A percentile compares a stretch with the other conserved stretches of the same genome.
Conservation (phyloP, 2,888 invertebrate genomes). For the Abscondita cerata region DNA sequence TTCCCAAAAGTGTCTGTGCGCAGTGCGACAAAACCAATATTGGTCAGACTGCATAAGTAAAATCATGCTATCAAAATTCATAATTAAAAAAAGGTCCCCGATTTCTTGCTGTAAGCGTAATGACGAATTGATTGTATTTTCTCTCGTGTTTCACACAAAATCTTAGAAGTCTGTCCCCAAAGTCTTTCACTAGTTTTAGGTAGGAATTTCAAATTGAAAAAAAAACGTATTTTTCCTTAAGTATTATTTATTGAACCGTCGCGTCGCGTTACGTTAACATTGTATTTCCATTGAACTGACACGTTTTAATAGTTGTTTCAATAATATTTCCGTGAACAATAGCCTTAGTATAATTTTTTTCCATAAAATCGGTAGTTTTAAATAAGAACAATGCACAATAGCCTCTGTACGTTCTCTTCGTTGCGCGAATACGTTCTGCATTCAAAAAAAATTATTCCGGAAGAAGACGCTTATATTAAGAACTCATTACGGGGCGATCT, state of each 20-base stretch:
- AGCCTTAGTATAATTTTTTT: conserved; percentile 32
- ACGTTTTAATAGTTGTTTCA: conserved; percentile 36
- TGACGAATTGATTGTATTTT: conserved; percentile 12
- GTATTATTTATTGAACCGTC: conserved; percentile 35
- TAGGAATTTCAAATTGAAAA: conserved; percentile 36
- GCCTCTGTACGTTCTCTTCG: conserved; percentile 13
- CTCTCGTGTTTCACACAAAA: not conserved
- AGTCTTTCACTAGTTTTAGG: conserved; percentile 54
- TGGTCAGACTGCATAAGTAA: conserved; percentile 25
- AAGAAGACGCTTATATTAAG: conserved; percentile 27
- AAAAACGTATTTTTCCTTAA: conserved; percentile 20
- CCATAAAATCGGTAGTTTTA: conserved; percentile 15
- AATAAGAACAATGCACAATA: conserved; percentile 32
- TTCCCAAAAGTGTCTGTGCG: conserved; percentile 35
- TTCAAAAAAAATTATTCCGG: conserved; percentile 19
- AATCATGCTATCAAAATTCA: conserved; percentile 14
- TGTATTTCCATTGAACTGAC: conserved; percentile 34
- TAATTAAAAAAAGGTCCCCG: conserved; percentile 28
- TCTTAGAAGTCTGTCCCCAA: conserved; percentile 44
- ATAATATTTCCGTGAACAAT: conserved; percentile 36
- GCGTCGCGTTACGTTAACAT: conserved; percentile 22
- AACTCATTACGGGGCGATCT: conserved; percentile 21
- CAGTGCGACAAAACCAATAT: conserved; percentile 30
- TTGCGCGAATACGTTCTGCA: conserved; percentile 13
- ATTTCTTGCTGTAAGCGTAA: conserved; percentile 31